A percentile compares a stretch with the other conserved stretches of the same genome.
Evolutionary conservation across 2,888 invertebrate genomes (phyloP).

Genomic region (Lissocephala sabroskyi): DNA sequence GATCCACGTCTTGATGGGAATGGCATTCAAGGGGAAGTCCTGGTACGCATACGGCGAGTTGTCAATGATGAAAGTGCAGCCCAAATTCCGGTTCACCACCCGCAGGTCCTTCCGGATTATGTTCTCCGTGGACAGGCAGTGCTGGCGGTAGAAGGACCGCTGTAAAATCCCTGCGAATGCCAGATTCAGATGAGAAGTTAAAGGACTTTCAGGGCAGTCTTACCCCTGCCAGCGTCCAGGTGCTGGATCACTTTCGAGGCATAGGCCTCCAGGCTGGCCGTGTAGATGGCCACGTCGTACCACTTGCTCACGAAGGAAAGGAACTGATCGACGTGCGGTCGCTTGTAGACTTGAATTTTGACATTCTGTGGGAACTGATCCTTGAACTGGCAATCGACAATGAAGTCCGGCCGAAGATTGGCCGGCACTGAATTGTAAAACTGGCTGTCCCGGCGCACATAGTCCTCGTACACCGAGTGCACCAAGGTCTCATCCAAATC

Average conservation of each 20-base stretch:
- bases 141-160: conserved; percentile 40
- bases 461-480: conserved; percentile 41
- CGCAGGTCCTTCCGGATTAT: conserved; percentile 30
- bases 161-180: too few species aligned
- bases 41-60: conserved; percentile 43
- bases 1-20: conserved; percentile 40
- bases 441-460: conserved; percentile 19
- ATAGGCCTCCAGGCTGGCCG: conserved; percentile 43
- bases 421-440: conserved; percentile 29
- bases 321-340: conserved; percentile 39
- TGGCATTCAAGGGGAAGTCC: conserved; percentile 33
- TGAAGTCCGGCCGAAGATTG: conserved; percentile 29
- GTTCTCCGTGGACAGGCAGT: conserved; percentile 17
- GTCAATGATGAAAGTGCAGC: conserved; percentile 33
- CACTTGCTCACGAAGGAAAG: conserved; percentile 32
- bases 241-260: conserved; percentile 33
- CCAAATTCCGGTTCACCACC: conserved; percentile 24
- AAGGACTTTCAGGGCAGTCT: too few species aligned
- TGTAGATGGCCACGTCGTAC: conserved; percentile 45
- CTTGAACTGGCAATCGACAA: conserved; percentile 10
- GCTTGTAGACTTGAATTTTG: conserved; percentile 33
- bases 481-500: conserved; percentile 47
- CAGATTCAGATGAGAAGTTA: too few species aligned
- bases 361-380: conserved; percentile 3
- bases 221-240: conserved; percentile 36